Base-by-base conservation (phyloP, 2,888 invertebrate genomes). In the Drosophila melanocephala region DNA sequence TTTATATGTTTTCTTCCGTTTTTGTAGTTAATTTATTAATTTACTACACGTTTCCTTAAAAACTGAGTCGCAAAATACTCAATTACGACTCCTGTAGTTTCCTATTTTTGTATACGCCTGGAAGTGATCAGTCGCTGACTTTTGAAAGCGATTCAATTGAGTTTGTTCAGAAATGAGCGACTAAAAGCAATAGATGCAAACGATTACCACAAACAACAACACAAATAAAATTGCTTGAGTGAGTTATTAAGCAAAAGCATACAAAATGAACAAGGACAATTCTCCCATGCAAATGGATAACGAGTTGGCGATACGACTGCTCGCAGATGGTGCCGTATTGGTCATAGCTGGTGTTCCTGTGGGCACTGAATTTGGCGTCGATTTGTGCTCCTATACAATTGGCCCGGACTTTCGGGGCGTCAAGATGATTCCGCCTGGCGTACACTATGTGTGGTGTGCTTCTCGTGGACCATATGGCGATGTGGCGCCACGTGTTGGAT, bases 341-440 rank as follows among this genome's bases (percentile, higher is more conserved):
- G 94, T 99, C 53, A 95, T 99, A 72, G 95, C 98, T 5, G 96
- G 97, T 72, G 97, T 99, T 44, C 99, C 99, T 0, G 94, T 95
- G 79, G 98, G 97, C 66, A 98, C 98, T 0, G 98, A 99, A 94
- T 97, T 99, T 94, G 99, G 99, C n/a, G 91, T 93, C 30, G 99
- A 99, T 93, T 95, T 97, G 92, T 96, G 97, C 91, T 95, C 96
- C 0, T 99, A 99, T 97, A 96, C 96, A 77, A 97, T 97, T 0
- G 98, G 97, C 4, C 96, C 97, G 68, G 97, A 97, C 92, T 99
- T 99, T 93, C 90, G 93, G 0, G 99, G 99, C 1, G 96, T 99
- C 35, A 99, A 99, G 95, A 99, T 99, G 99, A 99, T 99, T 87
- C 99, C 99, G 0, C 98, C 98, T 2, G 99, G 99, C 9, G 94